Percentiles rank a stretch among this genome's conserved stretches.
Evolutionary conservation across 2,888 invertebrate genomes (phyloP).

Genomic region (Lamellibrachia satsuma): DNA sequence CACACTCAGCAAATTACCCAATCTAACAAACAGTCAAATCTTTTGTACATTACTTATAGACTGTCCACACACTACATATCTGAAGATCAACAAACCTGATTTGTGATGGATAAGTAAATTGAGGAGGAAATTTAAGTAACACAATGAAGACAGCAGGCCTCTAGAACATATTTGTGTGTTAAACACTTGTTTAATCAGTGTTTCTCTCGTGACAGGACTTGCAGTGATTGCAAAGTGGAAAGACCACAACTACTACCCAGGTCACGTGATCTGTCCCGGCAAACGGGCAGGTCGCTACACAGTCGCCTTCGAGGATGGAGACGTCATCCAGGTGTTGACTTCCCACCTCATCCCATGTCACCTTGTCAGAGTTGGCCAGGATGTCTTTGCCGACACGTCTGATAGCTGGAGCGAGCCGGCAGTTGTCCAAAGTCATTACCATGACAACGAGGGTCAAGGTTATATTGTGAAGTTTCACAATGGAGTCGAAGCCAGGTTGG

Average conservation of each 20-base stretch:
- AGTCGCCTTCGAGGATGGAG: constrained; percentile 33
- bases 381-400: background rate
- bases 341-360: background rate
- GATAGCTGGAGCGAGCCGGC: background rate
- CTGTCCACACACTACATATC: no score
- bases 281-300: constrained; percentile 22
- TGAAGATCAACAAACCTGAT: no score
- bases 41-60: no score
- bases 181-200: no score
- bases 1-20: no score
- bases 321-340: constrained; percentile 23
- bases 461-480: background rate
- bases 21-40: no score
- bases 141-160: no score
- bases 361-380: background rate
- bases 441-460: background rate
- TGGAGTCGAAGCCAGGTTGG: background rate
- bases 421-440: background rate
- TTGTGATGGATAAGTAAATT: no score
- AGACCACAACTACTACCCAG: background rate
- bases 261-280: background rate
- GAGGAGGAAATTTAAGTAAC: no score
- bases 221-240: background rate
- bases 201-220: background rate
- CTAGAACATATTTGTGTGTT: no score